Evolutionary conservation across 2,113 vertebrate species (phyloP).

Genomic region (Anseranas semipalmata): DNA sequence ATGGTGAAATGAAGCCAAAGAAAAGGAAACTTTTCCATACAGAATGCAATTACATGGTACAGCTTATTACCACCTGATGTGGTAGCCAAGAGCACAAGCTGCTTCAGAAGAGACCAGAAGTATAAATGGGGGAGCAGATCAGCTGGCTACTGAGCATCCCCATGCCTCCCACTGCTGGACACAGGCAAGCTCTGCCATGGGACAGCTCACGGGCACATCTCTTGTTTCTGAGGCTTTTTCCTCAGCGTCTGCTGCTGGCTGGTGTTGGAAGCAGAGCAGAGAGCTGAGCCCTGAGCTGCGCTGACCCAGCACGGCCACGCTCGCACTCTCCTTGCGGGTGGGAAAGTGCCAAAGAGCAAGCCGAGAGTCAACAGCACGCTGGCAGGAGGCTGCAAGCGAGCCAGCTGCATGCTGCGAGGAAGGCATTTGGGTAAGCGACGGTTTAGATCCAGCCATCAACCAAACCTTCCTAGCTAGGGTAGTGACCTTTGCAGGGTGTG

Average conservation of each 20-base stretch:
- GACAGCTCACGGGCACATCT: background rate
- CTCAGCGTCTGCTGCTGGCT: background rate
- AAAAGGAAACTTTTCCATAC: background rate
- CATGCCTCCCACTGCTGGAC: background rate
- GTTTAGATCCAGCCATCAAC: background rate
- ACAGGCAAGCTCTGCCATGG: background rate
- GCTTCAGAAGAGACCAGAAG: background rate
- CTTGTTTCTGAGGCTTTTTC: background rate
- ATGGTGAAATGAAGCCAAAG: background rate
- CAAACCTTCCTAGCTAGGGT: background rate
- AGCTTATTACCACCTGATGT: slow-evolving; percentile 38
- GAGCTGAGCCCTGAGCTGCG: background rate
- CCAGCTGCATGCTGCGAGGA: background rate
- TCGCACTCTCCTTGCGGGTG: rapidly evolving
- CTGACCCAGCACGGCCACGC: background rate
- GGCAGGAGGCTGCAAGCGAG: background rate
- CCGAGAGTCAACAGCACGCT: background rate
- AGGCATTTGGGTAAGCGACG: background rate
- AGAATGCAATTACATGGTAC: background rate
- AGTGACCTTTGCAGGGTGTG: background rate
- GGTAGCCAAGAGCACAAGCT: slow-evolving; percentile 22
- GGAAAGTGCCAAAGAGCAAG: background rate
- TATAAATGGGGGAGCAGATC: background rate
- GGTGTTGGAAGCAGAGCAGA: background rate
- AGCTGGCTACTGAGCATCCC: background rate